These are phyloP conservation scores for Drosophila quasianomalipes DNA, from an alignment of 2,888 invertebrate species.

Conservation along the genomic window DNA sequence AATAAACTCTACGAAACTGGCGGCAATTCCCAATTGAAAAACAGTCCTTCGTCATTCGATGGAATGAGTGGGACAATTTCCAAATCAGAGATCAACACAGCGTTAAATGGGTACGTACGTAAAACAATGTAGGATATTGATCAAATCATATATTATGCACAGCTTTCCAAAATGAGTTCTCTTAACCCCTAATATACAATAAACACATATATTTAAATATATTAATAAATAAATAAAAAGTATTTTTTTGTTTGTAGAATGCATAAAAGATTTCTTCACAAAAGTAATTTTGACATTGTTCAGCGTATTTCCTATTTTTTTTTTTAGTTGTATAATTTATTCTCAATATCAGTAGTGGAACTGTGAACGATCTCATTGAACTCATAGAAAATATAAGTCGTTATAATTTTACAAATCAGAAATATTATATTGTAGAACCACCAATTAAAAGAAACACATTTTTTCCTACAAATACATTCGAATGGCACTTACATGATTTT, in stretches of 20 bases:
- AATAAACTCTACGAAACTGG: conserved; percentile 89
- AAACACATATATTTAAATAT: not conserved
- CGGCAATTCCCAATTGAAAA: conserved; percentile 85
- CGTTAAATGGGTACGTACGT: conserved; percentile 88
- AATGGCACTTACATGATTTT: not conserved
- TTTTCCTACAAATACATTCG: not conserved
- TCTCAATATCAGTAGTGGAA: not conserved
- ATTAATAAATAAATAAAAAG: not conserved
- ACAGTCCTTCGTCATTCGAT: conserved; percentile 89
- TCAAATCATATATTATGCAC: not conserved
- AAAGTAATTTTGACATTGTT: not conserved
- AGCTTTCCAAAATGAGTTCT: not conserved
- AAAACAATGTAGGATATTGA: not conserved
- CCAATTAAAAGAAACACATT: not conserved
- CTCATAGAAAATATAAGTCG: not conserved
- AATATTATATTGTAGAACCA: not conserved
- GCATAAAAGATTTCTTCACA: not conserved
- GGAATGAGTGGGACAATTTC: conserved; percentile 94
- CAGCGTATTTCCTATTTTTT: not conserved
- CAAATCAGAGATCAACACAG: conserved; percentile 90
- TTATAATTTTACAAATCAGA: not conserved
- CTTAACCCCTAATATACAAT: not conserved
- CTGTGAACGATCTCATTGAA: not conserved
- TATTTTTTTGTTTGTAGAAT: not conserved
- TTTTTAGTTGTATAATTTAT: not conserved